Evolutionary conservation across 53 echinoderm and acorn worm species (phyloP), one percentile per base, ranked within the genome.

Genomic region (Patiria pectinifera): DNA sequence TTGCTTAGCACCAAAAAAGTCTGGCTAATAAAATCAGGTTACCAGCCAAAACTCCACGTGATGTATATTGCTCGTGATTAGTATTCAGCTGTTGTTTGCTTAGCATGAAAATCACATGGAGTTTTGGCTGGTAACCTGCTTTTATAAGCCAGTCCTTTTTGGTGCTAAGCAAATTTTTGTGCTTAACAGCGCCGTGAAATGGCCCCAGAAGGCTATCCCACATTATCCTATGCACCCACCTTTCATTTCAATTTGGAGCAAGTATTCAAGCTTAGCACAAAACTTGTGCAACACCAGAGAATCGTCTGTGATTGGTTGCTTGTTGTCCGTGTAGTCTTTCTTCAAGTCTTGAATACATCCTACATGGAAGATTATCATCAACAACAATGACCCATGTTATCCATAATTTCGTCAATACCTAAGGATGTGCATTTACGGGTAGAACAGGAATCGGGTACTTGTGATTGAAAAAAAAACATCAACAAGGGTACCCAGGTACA

Each of bases 161-260:
- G 35, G 35, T 35, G 35, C 35, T 35, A 0, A 35, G 35, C 35
- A 35, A 35, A 35, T 35, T 35, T 35, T 0, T 35, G 35, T 35
- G 35, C 35, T 35, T 35, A 35, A 1, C 35, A 35, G 53, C 66
- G 4, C 66, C 1, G 66, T 16, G 66, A 3, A 66, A 35, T 35
- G 12, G 60, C 8, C 60, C 9, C 12, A 74, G 15, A 35, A 66
- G 16, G 59, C 25, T 53, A 58, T 14, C 21, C 7, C 43, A 75
- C 90, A 60, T 35, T 35, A 35, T 35, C 91, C 74, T 63, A 15
- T 49, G 8, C 18, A 46, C 71, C 5, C 77, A 96, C 98, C 88
- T 89, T 97, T 97, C 94, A 95, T 96, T 46, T 97, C 96, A 26
- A 95, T 96, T 86, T 96, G 96, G 45, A 97, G 95, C 79, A 97